Base-by-base conservation (phyloP, 2,113 vertebrate species). In the Todiramphus saurophagus region DNA sequence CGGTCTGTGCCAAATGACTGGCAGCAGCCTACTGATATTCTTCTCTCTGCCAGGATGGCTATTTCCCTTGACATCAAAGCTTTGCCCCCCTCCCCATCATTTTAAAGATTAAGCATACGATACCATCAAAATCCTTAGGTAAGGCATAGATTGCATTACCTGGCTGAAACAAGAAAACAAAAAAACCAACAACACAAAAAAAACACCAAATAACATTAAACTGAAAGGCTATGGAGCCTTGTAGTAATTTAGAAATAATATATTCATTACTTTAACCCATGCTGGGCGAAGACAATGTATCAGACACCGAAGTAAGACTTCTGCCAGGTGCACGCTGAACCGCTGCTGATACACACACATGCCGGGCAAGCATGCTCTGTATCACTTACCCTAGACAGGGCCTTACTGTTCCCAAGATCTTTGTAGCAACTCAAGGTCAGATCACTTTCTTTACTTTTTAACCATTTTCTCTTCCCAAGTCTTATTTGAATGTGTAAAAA, bases 221-320 rank as follows among this genome's bases (percentile, higher is more conserved):
- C 67, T 83, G 58, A 83, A 87, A 85, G 53, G 73, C 50, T 80
- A 59, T 0, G 11, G 59, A 88, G 55, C 31, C 25, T 84, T 60
- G 69, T 51, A 92, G 66, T 59, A 87, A 84, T 76, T 66, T 78
- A 73, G 62, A 94, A 96, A 84, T 43, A 87, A 81, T 90, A 92
- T 53, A 94, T 82, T 67, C 66, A 87, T 73, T 89, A 72, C 80
- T 81, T 86, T 43, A 82, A 89, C 58, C 91, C 77, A 69, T 53
- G 74, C 83, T 94, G 62, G 37, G 81, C 89, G 46, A 93, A 91
- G 81, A 94, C 70, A 80, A 70, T 94, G 83, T 83, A 64, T 89
- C 83, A 87, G 91, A 87, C 58, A 50, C 17, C 1, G 15, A 84
- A 84, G 69, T 44, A 84, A 89, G 63, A 62, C 23, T 93, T 93